phyloP scores from a whole-genome alignment of 1,140 invertebrate species.

The Bilobella aurantiaca region DNA sequence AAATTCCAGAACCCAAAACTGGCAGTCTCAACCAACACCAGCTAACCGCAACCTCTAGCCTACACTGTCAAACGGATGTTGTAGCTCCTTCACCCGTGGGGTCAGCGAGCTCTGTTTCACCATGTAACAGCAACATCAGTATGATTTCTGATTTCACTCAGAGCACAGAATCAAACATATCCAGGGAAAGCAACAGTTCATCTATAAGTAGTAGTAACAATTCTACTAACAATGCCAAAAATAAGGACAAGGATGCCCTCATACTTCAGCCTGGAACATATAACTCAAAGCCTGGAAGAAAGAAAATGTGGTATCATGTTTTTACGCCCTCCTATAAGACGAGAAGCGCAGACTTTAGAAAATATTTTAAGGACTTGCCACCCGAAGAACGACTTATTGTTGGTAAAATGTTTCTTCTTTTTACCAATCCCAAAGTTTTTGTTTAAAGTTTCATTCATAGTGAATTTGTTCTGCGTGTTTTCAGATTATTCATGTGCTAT shows the following conservation, averaged over 20 bases:
- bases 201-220: neutral
- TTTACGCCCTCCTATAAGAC: constrained; percentile 89
- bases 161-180: constrained; percentile 11
- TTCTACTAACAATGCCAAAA: neutral
- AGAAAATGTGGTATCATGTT: constrained; percentile 68
- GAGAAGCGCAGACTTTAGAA: constrained; percentile 79
- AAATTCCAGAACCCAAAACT: too few relatives aligned
- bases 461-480: too few relatives aligned
- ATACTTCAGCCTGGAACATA: neutral
- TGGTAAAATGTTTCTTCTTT: constrained; percentile 50
- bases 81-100: neutral
- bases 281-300: constrained; percentile 44
- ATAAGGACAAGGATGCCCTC: constrained; percentile 3
- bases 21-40: too few relatives aligned
- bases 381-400: constrained; percentile 82
- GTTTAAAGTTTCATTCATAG: constrained; percentile 24
- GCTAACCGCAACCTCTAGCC: too few relatives aligned
- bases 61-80: neutral
- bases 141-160: neutral
- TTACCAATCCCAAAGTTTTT: neutral
- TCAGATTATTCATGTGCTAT: constrained; percentile 92
- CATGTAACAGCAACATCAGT: neutral
- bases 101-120: neutral
- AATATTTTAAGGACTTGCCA: constrained; percentile 82
- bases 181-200: constrained; percentile 2